Conservation (phyloP, 2,113 vertebrate species). For the Clarias macrocephalus region DNA sequence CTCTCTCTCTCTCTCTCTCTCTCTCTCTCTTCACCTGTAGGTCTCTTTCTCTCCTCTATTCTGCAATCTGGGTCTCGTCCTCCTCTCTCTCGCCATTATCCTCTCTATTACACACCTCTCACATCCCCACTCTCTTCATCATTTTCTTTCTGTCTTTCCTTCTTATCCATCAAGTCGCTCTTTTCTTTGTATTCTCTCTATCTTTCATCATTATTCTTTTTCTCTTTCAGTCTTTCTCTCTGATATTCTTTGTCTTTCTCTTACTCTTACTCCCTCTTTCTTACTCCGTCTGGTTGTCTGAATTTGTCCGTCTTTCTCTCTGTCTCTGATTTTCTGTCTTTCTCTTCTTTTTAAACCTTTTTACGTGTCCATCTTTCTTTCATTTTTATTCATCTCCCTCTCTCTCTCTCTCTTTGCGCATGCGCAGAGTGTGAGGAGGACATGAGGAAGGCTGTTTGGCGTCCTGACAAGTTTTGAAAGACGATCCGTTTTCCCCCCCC, state of each 20-base stretch:
- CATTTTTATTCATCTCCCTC: background rate
- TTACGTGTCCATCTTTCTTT: background rate
- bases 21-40: constrained; percentile 5
- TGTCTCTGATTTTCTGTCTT: background rate
- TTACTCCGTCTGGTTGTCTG: background rate
- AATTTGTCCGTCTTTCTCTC: background rate
- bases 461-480: no score
- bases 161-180: background rate
- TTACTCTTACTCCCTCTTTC: background rate
- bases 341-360: background rate
- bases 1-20: constrained; percentile 14
- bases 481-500: no score
- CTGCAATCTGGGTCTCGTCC: constrained; percentile 11
- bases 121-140: background rate
- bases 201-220: background rate
- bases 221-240: background rate
- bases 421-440: no score
- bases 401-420: background rate
- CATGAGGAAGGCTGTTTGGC: no score
- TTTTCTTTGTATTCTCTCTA: background rate
- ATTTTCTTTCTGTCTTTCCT: background rate
- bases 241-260: background rate
- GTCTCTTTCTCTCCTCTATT: constrained; percentile 5
- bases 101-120: background rate
- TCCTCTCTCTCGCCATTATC: constrained; percentile 4